Evolutionary conservation across 2,888 invertebrate genomes (phyloP).

Genomic region (Eledone cirrhosa): DNA sequence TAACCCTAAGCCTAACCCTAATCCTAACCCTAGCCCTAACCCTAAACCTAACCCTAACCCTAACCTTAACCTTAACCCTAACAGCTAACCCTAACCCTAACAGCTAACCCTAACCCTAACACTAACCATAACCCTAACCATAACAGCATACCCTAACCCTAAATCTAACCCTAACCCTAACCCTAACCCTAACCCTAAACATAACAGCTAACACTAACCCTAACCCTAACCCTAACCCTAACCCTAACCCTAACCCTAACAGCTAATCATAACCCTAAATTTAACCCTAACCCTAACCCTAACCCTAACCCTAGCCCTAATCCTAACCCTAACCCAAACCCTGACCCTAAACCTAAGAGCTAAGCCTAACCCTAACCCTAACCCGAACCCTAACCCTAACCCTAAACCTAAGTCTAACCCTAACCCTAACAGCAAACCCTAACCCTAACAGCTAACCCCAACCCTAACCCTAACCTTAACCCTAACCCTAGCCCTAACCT

Average conservation of each 20-base stretch:
- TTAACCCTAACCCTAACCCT: background rate
- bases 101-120: too few relatives aligned
- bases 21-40: too few relatives aligned
- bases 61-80: too few relatives aligned
- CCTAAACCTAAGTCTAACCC: conserved; percentile 31
- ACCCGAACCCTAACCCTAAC: conserved; percentile 1
- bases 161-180: background rate
- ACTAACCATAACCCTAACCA: conserved; percentile 26
- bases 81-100: too few relatives aligned
- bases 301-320: too few relatives aligned
- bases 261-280: conserved; percentile 22
- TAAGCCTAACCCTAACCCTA: conserved; percentile 6
- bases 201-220: background rate
- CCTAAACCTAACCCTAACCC: too few relatives aligned
- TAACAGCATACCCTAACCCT: conserved; percentile 23
- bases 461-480: too few relatives aligned
- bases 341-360: background rate
- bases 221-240: background rate
- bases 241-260: conserved; percentile 6
- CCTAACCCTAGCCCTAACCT: too few relatives aligned
- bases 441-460: too few relatives aligned
- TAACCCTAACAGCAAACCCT: too few relatives aligned
- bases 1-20: too few relatives aligned
- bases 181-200: background rate
- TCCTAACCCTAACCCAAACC: too few relatives aligned